phyloP scores from a whole-genome alignment of 2,113 vertebrate genomes.

The Paramisgurnus dabryanus region DNA sequence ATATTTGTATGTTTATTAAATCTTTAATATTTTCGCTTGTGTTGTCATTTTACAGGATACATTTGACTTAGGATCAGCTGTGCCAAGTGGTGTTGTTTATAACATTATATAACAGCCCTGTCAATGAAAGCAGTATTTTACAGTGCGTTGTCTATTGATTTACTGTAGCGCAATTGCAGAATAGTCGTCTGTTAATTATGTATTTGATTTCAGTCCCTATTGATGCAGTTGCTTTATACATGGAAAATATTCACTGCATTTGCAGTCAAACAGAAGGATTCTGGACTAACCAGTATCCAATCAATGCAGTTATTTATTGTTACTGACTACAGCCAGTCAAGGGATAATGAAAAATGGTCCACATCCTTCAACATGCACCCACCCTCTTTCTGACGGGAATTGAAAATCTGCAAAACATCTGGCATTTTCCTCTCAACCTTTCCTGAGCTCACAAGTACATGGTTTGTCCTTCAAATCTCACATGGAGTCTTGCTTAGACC shows the following conservation, averaged over 20 bases:
- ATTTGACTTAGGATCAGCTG: neutral
- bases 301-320: neutral
- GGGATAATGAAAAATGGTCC: slow-evolving; percentile 4
- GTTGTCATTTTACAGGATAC: neutral
- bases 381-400: slow-evolving; percentile 3
- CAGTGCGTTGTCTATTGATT: neutral
- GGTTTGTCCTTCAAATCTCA: slow-evolving; percentile 39
- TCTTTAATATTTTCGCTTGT: neutral
- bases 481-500: slow-evolving; percentile 32
- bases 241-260: neutral
- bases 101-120: neutral
- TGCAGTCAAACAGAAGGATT: neutral
- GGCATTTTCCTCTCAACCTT: slow-evolving; percentile 15
- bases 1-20: neutral
- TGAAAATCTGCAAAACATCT: slow-evolving; percentile 37
- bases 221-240: slow-evolving; percentile 1
- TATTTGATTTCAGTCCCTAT: neutral
- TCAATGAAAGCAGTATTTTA: neutral
- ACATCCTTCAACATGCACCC: slow-evolving; percentile 1
- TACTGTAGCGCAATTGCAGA: neutral
- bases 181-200: neutral
- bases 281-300: neutral
- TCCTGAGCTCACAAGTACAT: slow-evolving; percentile 21
- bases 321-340: neutral
- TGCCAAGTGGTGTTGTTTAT: neutral